Base-by-base conservation (phyloP, 2,113 vertebrate species). In the Paracanthobrama guichenoti region DNA sequence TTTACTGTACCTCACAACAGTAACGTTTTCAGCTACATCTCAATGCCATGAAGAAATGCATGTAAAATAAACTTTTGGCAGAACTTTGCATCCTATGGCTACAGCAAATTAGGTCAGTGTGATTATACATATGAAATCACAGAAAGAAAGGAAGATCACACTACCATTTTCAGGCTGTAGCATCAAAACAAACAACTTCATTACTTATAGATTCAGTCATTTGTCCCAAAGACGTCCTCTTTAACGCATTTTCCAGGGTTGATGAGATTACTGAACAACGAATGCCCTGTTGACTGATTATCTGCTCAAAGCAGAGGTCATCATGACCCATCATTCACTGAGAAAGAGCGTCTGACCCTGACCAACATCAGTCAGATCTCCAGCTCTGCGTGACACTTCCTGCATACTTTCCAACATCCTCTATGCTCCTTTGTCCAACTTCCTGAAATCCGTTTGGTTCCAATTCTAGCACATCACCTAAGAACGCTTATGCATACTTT, bases 381-480 rank as follows among this genome's bases (percentile, higher is more conserved):
- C 3, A 8, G 48, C 50, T 66, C 66, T 6, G n/a, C 42, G 71
- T 62, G 12, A 59, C 82, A 57, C 48, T 74, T 87, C 60, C 35
- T 13, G 72, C 91, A 90, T 89, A 88, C 87, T 91, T 86, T 89
- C 87, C 92, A 90, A 96, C 95, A 88, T 96, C 85, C 95, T 91
- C 91, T 90, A 72, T 73, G 66, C 90, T 84, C 14, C n/a, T 83
- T 83, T 55, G 1, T 31, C 88, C 90, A 31, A 93, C 92, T 91
- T 94, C 79, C 92, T 84, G 57, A 78, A 91, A 89, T 85, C 82
- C 11, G 28, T 87, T 74, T 28, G 11, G 64, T 76, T 78, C 28
- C 62, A 62, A 9, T 81, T 18, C 79, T 50, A 82, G 14, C 57
- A 55, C 55, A 13, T 62, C 16, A 46, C 72, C 77, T 44, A 77